Evolutionary conservation across 2,888 invertebrate genomes (phyloP), one percentile per base, ranked within the genome.

Genomic region (Cataglyphis livida): DNA sequence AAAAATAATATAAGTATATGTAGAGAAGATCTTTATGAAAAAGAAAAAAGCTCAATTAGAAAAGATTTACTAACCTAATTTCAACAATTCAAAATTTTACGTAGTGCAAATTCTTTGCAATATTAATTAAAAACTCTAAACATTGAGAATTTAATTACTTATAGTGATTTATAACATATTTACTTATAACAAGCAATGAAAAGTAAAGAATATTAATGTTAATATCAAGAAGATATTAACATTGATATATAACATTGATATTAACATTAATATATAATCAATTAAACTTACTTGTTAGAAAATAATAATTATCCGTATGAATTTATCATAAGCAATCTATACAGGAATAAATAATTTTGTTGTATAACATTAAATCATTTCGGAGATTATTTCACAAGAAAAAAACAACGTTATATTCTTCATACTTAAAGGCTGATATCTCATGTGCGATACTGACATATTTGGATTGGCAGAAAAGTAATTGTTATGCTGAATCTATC

Each of bases 271-370:
- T 65, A 12, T 21, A 6, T 35, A 65, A 2, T 9, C 0, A 9
- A 61, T 61, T 48, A 15, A 48, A 74, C 44, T 74, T 61, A 74
- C 44, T 38, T 64, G 10, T 0, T 61, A 21, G n/a, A 61, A 61
- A 61, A 61, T 44, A 12, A 1, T 3, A 4, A 48, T 44, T 2
- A 21, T 25, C 10, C 6, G 1, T 32, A 18, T 70, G 1, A 70
- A 70, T 5, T n/a, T 70, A 54, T 35, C n/a, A 0, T 3, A 35
- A 74, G 21, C 35, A 35, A 6, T 38, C 61, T 15, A 5, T n/a
- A 3, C 1, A 48, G 1, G 61, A 44, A 59, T n/a, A 44, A 41
- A 73, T 32, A 21, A 68, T 68, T 32, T n/a, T 59, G n/a, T 4
- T 5, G 9, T 9, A 18, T 51, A 66, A n/a, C 12, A 64, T 65